Evolutionary conservation across 2,113 vertebrate species (phyloP), one percentile per base, ranked within the genome.

Genomic region (Calidris pygmaea): DNA sequence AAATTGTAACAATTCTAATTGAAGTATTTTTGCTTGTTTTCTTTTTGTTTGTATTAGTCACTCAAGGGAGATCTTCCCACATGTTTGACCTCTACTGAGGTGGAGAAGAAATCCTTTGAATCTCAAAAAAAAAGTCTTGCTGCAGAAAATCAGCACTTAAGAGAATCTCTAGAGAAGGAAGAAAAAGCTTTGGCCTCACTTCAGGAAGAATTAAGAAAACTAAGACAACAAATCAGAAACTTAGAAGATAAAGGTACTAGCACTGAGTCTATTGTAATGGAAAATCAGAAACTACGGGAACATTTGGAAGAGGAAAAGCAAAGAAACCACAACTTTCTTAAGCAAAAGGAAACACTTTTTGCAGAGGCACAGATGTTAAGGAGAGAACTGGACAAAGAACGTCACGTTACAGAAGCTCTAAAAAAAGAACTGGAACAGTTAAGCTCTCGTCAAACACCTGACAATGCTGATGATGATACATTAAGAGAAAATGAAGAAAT

Each of bases 271-370:
- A 96, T 98, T 75, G 89, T 98, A 67, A 97, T 96, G 19, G 99
- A 99, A 97, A 99, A 99, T 95, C 98, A 98, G 90, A 98, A 97
- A 85, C 98, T 99, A 59, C 99, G 98, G 89, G 98, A 98, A 53
- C 97, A 98, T 95, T 97, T 99, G 93, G 98, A 99, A 93, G 98
- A 98, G 60, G 98, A 99, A 95, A 98, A 98, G 92, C 98, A 98
- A 96, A 97, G 98, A 68, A 92, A 98, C 52, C 89, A 96, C 35
- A 98, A 97, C 89, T 98, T 99, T 80, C 96, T 98, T 24, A 95
- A 78, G 91, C 98, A 99, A 84, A 99, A 98, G 85, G 98, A 98
- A 87, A 98, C 92, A 3, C 97, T 99, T 12, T 90, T 98, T 96
- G 97, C 97, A 16, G 99, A 99, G 95, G 97, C 98, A 12, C 98